A percentile compares a stretch with the other conserved stretches of the same genome.
These are phyloP conservation scores for Puma concolor DNA, from an alignment of 2,113 vertebrate species.

Conservation along the genomic window DNA sequence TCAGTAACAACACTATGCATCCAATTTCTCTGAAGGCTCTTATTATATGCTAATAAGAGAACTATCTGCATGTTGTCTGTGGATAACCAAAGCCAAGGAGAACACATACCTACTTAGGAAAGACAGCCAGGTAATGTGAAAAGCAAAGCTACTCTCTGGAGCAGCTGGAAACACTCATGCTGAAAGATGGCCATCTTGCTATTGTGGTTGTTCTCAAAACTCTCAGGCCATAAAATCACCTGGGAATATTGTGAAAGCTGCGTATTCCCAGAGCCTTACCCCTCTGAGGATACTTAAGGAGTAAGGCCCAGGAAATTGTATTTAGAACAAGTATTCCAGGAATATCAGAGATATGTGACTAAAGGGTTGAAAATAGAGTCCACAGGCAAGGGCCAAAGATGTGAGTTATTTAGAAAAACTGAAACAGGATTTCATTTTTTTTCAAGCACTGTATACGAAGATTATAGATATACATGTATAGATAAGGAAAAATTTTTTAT, in stretches of 20 bases:
- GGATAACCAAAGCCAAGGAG: neutral
- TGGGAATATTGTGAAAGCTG: neutral
- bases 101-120: neutral
- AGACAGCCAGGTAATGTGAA: neutral
- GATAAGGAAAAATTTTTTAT: neutral
- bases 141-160: neutral
- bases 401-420: neutral
- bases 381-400: neutral
- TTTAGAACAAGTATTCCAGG: neutral
- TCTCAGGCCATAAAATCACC: neutral
- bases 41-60: neutral
- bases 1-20: neutral
- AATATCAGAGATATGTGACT: neutral
- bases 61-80: neutral
- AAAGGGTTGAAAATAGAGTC: neutral
- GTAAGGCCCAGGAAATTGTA: neutral
- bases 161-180: neutral
- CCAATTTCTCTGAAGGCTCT: neutral
- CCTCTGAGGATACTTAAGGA: neutral
- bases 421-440: neutral
- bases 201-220: neutral
- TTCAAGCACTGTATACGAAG: neutral
- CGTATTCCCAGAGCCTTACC: neutral
- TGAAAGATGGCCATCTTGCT: neutral
- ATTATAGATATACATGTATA: neutral